phyloP scores from a whole-genome alignment of 2,888 invertebrate species.

The Ditula angustiorana region DNA sequence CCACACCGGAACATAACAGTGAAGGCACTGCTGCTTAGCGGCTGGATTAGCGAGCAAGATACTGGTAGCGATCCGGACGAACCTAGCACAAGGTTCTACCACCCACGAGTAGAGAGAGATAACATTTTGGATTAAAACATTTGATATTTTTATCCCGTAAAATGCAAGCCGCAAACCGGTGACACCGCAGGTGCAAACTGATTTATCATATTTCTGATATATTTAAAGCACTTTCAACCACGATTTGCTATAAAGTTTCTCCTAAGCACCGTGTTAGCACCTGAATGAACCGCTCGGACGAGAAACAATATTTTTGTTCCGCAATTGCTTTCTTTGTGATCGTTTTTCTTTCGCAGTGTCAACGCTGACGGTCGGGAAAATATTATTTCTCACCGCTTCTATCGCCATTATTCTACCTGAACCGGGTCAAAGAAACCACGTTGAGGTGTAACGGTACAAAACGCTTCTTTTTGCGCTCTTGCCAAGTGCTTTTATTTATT shows the following conservation, averaged over 20 bases:
- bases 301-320: slow-evolving; percentile 25
- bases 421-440: neutral
- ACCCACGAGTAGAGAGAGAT: too few relatives aligned
- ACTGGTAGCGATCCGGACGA: too few relatives aligned
- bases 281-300: neutral
- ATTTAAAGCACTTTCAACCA: neutral
- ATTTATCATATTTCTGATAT: neutral
- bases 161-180: too few relatives aligned
- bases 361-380: slow-evolving; percentile 29
- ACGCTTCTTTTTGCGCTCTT: neutral
- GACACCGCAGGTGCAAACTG: too few relatives aligned
- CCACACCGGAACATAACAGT: too few relatives aligned
- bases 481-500: too few relatives aligned
- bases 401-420: slow-evolving; percentile 21
- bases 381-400: slow-evolving; percentile 32
- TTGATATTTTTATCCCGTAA: too few relatives aligned
- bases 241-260: neutral
- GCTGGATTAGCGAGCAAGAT: too few relatives aligned
- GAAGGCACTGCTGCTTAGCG: too few relatives aligned
- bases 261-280: neutral
- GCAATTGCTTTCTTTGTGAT: slow-evolving; percentile 30
- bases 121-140: too few relatives aligned
- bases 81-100: too few relatives aligned
- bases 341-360: slow-evolving; percentile 38
- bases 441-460: neutral